Conservation (phyloP, 2,797 vertebrate species). For the Epinephelus awoara region DNA sequence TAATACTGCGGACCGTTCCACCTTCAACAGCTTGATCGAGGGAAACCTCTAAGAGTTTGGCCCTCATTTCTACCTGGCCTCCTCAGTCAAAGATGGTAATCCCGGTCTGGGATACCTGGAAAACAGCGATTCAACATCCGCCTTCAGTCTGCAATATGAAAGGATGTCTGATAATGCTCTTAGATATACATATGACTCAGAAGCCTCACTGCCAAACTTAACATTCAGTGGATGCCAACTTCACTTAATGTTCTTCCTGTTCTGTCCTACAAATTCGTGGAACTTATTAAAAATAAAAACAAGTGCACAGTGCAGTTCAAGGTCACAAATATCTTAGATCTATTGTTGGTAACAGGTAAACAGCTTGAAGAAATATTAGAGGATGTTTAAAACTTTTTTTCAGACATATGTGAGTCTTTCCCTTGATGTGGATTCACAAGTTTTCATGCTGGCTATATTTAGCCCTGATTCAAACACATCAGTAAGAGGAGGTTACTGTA, state of each 20-base stretch:
- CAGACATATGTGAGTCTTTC: neutral
- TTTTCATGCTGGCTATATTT: neutral
- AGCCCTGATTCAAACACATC: constrained; percentile 11
- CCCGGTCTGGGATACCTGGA: constrained; percentile 73
- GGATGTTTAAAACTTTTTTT: constrained; percentile 13
- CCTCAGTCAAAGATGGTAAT: constrained; percentile 64
- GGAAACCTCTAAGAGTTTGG: constrained; percentile 78
- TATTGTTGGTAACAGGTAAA: constrained; percentile 62
- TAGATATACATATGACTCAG: constrained; percentile 64
- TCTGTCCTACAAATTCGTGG: constrained; percentile 68
- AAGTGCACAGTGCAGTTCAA: constrained; percentile 50
- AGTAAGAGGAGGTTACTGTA: constrained; percentile 17
- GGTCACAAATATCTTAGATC: constrained; percentile 59
- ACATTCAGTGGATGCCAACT: constrained; percentile 71
- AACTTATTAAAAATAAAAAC: constrained; percentile 70
- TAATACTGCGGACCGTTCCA: constrained; percentile 71
- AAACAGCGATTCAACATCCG: constrained; percentile 66
- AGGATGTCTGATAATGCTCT: constrained; percentile 76
- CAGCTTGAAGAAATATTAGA: constrained; percentile 41
- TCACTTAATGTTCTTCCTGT: constrained; percentile 75
- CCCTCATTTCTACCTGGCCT: constrained; percentile 60
- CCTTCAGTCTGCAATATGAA: constrained; percentile 44
- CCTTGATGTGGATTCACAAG: neutral
- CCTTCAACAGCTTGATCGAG: constrained; percentile 69
- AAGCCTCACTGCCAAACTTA: constrained; percentile 68